Base-by-base conservation (phyloP, 2,888 invertebrate species). In the Leucophenga montana region DNA sequence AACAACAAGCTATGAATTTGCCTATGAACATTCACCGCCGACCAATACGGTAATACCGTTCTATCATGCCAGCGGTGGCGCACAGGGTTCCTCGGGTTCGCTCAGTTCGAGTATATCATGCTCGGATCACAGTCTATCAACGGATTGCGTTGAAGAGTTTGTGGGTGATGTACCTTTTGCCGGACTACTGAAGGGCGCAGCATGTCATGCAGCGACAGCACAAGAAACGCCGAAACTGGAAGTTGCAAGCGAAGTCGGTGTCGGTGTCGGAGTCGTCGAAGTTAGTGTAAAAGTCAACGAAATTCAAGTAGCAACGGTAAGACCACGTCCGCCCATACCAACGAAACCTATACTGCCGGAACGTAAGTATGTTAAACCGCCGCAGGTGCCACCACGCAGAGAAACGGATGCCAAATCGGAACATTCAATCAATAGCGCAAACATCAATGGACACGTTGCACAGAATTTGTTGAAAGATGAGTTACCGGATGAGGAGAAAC, bases 111-210 rank as follows among this genome's bases (percentile, higher is more conserved):
- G 92, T 85, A 91, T 93, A 64, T 93, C 93, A 3, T 89, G 93
- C 64, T 93, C 93, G 71, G 93, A 95, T 87, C 95, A 95, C 86
- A 94, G 94, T 77, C 82, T 86, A 2, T 94, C 94, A 77, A 93
- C 94, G 6, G 95, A 95, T 89, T 92, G 92, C 82, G 94, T 95
- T 71, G 95, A 95, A 89, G 95, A 95, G 89, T 95, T 93, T 88
- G 92, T 95, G 76, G 93, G 94, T 73, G 96, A 96, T 87, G 93
- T 94, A 74, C 95, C 96, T 74, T 96, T 95, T 88, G 71, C 91
- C 92, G 95, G 95, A 88, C 91, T 95, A 83, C 92, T 95, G 88
- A 95, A 95, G 89, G 95, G 95, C 81, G 95, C 95, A 70, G 92
- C 94, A 72, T 59, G 31, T n/a, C 27, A 27, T 39, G 39, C 39